Evolutionary conservation across 2,888 invertebrate genomes (phyloP), one percentile per base, ranked within the genome.

Genomic region (Synergus japonicus): DNA sequence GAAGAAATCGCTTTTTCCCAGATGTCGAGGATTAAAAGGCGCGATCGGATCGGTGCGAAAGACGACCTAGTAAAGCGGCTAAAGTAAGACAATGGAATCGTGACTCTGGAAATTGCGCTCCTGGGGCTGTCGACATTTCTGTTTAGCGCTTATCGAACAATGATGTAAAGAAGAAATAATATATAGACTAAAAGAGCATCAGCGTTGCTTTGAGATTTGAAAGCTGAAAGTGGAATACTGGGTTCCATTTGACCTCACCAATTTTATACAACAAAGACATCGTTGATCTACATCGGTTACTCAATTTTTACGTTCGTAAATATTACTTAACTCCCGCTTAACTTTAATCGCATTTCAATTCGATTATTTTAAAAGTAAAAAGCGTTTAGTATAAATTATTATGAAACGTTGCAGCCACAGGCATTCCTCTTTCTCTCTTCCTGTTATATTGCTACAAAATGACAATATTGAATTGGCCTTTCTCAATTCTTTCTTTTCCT

Each of bases 21-120:
- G 63, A 63, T 29, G 22, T 29, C 22, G 37, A 58, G 54, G 54
- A 73, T 58, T n/a, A 46, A 67, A 46, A 67, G 67, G 46, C 46
- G 46, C 49, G 29, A 69, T 69, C 69, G 18, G 69, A 41, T 49
- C 49, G 22, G 29, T 22, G 37, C 49, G 54, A 69, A 69, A 73
- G 54, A 49, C 73, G 54, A 73, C 15, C 73, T 73, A 73, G 73
- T 73, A 73, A 73, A 49, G 54, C 29, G 41, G 73, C 54, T 41
- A 73, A 73, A 73, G 73, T 73, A 73, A 73, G 73, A 73, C 73
- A 73, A 73, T 73, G 54, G 73, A 41, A 73, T 73, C 73, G 73
- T 73, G 73, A 73, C 73, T 73, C 73, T 73, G 73, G 54, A 73
- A 73, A 73, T 73, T 49, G 49, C 73, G 54, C 58, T 73, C n/a